A percentile compares a stretch with the other conserved stretches of the same genome.
These are phyloP conservation scores for Dioctria linearis DNA, from an alignment of 2,888 invertebrate species.

Conservation along the genomic window DNA sequence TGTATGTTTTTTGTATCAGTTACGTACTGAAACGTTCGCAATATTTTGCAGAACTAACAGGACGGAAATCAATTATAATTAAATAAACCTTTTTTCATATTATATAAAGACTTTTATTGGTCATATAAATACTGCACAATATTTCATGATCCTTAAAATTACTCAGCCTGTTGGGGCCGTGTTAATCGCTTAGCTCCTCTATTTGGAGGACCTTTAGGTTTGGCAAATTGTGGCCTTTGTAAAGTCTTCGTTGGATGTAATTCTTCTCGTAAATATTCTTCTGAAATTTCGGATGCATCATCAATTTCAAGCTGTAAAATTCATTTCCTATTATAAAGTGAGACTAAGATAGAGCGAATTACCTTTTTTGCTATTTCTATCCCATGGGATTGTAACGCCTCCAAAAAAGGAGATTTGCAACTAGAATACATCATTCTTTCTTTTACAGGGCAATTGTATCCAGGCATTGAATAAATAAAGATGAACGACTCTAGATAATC, in stretches of 20 bases:
- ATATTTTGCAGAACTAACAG: too few relatives aligned
- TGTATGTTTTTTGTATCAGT: too few relatives aligned
- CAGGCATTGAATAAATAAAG: conserved; percentile 99
- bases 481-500: conserved; percentile 90
- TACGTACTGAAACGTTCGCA: too few relatives aligned
- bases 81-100: too few relatives aligned
- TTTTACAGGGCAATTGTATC: conserved; percentile 94
- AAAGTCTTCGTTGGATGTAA: conserved; percentile 93
- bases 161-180: conserved; percentile 73
- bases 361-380: conserved; percentile 91
- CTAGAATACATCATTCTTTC: conserved; percentile 99
- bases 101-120: too few relatives aligned
- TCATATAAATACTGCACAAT: too few relatives aligned
- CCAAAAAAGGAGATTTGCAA: conserved; percentile 93
- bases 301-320: conserved; percentile 89
- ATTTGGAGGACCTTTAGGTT: conserved; percentile 96
- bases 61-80: too few relatives aligned
- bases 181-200: conserved; percentile 93
- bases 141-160: too few relatives aligned
- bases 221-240: conserved; percentile 92
- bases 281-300: conserved; percentile 89
- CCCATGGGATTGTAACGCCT: conserved; percentile 84
- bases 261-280: conserved; percentile 92
- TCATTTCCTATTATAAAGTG: neutral
- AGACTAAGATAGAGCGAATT: conserved; percentile 53